Evolutionary conservation across 2,888 invertebrate species (phyloP).

Genomic region (Drosophila macrospina): DNA sequence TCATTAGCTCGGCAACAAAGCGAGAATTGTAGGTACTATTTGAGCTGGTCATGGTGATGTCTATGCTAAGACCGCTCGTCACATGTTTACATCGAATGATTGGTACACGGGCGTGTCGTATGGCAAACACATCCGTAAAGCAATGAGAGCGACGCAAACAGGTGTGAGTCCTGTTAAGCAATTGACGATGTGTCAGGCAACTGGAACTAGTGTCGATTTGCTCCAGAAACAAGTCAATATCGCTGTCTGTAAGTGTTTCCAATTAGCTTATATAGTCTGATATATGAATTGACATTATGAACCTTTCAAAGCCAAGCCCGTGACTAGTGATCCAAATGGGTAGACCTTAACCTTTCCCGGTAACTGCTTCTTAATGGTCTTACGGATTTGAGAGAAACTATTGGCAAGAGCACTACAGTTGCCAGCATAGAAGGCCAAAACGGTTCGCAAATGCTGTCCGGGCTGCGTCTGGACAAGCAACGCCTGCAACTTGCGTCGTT

Average conservation of each 20-base stretch:
- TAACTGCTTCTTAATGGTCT: slow-evolving; percentile 73
- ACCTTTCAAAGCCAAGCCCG: slow-evolving; percentile 89
- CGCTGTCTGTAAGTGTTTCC: slow-evolving; percentile 86
- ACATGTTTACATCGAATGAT: slow-evolving; percentile 90
- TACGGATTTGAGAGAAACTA: slow-evolving; percentile 66
- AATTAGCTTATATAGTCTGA: background rate
- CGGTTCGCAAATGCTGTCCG: slow-evolving; percentile 57
- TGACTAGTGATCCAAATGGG: slow-evolving; percentile 91
- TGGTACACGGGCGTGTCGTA: slow-evolving; percentile 91
- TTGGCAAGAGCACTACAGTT: slow-evolving; percentile 56
- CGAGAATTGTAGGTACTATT: slow-evolving; percentile 90
- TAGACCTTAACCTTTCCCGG: slow-evolving; percentile 79
- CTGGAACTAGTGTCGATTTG: slow-evolving; percentile 13
- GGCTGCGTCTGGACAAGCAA: slow-evolving; percentile 43
- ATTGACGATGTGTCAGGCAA: slow-evolving; percentile 39
- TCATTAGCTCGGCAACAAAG: slow-evolving; percentile 88
- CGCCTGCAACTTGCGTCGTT: slow-evolving; percentile 51
- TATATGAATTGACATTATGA: slow-evolving; percentile 22
- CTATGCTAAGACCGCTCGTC: slow-evolving; percentile 88
- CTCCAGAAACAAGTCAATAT: slow-evolving; percentile 89
- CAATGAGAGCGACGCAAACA: slow-evolving; percentile 84
- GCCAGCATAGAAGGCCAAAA: slow-evolving; percentile 65
- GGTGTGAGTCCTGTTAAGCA: slow-evolving; percentile 84
- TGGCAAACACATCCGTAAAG: slow-evolving; percentile 88
- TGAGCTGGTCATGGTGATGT: slow-evolving; percentile 90